Base-by-base conservation (phyloP, 2,797 vertebrate species). In the Rhyacichthys aspro region DNA sequence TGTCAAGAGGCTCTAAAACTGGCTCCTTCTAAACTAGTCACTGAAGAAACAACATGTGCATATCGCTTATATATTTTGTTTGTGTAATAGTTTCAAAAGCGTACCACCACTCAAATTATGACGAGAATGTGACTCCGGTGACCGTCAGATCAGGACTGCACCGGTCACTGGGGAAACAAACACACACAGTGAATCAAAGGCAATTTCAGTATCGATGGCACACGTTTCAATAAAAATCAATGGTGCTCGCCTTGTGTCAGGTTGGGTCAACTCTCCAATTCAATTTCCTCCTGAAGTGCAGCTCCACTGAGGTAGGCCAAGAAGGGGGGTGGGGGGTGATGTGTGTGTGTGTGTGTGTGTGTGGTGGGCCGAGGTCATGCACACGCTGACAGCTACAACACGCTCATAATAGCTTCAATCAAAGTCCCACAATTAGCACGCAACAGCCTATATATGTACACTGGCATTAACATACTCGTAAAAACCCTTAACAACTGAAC, bases 201-300 rank as follows among this genome's bases (percentile, higher is more conserved):
- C 78, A 86, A 90, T 91, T 89, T 89, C 80, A 56, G 82, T 87
- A 90, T 90, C 61, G 86, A 90, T 88, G 85, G 75, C 78, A 86
- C 65, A 70, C 70, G 83, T 85, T 90, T 89, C 85, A 86, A 90
- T 90, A 85, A 85, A 87, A 91, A 89, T 92, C 89, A 86, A 90
- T 89, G 85, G 84, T 61, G 85, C 82, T 88, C 87, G 88, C 76
- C 70, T 81, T 63, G 74, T 86, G 88, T 89, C 86, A 86, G 83
- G 61, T 70, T 33, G 86, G 84, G 88, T 91, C 88, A 90, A 72
- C 82, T 75, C 79, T 82, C 74, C 86, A 83, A 91, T 92, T 90
- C 81, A 92, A 86, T 93, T 90, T 92, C 84, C 82, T 90, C 72
- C 74, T 59, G 76, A 65, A 83, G 79, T 76, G 63, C 60, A 76